phyloP scores from a whole-genome alignment of 2,113 vertebrate species.

The Vulpes vulpes region DNA sequence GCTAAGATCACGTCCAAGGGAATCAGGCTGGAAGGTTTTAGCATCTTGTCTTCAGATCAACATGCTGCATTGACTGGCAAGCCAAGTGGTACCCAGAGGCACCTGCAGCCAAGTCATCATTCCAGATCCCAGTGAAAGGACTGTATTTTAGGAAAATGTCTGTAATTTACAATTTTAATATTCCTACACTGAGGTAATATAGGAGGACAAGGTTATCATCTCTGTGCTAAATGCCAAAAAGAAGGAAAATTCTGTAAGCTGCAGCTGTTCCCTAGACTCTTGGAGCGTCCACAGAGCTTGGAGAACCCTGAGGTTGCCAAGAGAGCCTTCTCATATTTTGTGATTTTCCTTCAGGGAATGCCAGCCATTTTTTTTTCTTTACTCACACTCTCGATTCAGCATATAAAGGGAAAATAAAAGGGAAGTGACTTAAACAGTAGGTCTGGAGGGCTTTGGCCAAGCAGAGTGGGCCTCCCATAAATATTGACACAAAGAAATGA shows the following conservation, averaged over 20 bases:
- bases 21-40: not conserved
- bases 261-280: not conserved
- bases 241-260: conserved; percentile 3
- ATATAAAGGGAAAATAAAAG: conserved; percentile 38
- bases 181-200: not conserved
- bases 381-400: not conserved
- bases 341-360: conserved; percentile 38
- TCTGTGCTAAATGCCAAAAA: conserved; percentile 27
- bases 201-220: conserved; percentile 26
- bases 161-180: conserved; percentile 54
- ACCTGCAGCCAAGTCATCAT: not conserved
- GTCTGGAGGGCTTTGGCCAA: conserved; percentile 9
- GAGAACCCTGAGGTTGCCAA: conserved; percentile 7
- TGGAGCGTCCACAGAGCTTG: conserved; percentile 14
- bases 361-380: conserved; percentile 19
- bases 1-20: not conserved
- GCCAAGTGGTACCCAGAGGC: conserved; percentile 15
- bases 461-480: conserved; percentile 14
- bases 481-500: not conserved
- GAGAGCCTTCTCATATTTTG: not conserved
- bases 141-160: conserved; percentile 59
- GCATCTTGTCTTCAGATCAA: not conserved
- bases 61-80: not conserved
- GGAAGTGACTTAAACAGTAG: conserved; percentile 30
- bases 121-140: conserved; percentile 7